phyloP scores from a whole-genome alignment of 2,888 invertebrate species.

The Osmoderma eremita region DNA sequence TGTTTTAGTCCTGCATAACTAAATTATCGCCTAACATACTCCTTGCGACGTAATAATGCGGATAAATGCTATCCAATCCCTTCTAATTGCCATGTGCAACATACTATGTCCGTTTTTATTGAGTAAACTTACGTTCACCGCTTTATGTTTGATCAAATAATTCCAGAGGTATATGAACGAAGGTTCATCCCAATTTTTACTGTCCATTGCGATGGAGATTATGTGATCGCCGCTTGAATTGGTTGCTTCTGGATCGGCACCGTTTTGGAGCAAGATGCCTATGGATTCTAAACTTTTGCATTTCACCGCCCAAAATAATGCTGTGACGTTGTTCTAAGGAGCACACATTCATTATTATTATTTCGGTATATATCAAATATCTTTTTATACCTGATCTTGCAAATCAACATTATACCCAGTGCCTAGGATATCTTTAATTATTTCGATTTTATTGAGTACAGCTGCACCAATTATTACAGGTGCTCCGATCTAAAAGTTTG shows the following conservation, averaged over 20 bases:
- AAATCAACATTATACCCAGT: slow-evolving; percentile 58
- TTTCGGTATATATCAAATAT: no score
- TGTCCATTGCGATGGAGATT: slow-evolving; percentile 59
- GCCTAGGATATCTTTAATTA: slow-evolving; percentile 56
- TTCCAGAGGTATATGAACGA: slow-evolving; percentile 60
- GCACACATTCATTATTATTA: no score
- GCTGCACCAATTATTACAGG: slow-evolving; percentile 58
- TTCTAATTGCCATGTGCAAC: slow-evolving; percentile 60
- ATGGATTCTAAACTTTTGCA: slow-evolving; percentile 60
- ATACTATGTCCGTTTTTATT: slow-evolving; percentile 60
- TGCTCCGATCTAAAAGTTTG: slow-evolving; percentile 46
- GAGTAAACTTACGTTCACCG: slow-evolving; percentile 57
- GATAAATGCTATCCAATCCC: slow-evolving; percentile 60
- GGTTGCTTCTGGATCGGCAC: slow-evolving; percentile 58
- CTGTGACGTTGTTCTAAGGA: slow-evolving; percentile 58
- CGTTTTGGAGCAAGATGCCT: slow-evolving; percentile 57
- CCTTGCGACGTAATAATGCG: slow-evolving; percentile 55
- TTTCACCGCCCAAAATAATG: slow-evolving; percentile 62
- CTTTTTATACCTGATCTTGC: slow-evolving; percentile 52
- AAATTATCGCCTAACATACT: slow-evolving; percentile 45
- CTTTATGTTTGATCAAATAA: slow-evolving; percentile 51
- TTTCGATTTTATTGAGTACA: slow-evolving; percentile 58
- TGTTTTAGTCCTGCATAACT: background rate
- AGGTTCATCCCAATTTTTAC: slow-evolving; percentile 61
- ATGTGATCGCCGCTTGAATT: slow-evolving; percentile 59